Percentiles rank a stretch among this genome's conserved stretches.
These are phyloP conservation scores for Hypotaenidia philippensis DNA, from an alignment of 2,797 vertebrate genomes.

Conservation along the genomic window DNA sequence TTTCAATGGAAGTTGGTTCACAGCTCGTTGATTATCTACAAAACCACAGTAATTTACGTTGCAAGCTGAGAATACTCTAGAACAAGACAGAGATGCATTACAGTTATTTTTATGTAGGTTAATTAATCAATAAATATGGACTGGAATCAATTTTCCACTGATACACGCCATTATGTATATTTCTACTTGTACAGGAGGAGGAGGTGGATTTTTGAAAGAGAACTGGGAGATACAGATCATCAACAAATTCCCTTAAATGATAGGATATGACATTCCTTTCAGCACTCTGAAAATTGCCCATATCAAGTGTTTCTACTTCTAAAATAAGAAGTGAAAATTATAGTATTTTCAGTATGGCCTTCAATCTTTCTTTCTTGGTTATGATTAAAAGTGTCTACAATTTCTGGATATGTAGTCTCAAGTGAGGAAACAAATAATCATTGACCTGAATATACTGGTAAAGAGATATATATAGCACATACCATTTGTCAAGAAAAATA, in stretches of 20 bases:
- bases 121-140: not conserved
- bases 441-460: not conserved
- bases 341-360: not conserved
- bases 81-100: not conserved
- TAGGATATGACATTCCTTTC: not conserved
- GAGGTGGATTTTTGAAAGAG: not conserved
- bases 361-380: constrained; percentile 11
- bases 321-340: constrained; percentile 42
- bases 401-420: not conserved
- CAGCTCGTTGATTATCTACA: not conserved
- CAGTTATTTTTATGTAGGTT: not conserved
- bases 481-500: not conserved
- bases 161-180: not conserved
- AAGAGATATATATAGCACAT: not conserved
- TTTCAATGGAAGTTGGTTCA: not conserved
- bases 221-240: not conserved
- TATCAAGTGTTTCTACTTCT: not conserved
- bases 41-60: not conserved
- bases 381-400: not conserved
- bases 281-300: not conserved
- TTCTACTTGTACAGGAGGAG: not conserved
- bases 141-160: not conserved
- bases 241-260: constrained; percentile 5
- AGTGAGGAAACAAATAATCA: not conserved
- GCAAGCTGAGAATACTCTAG: not conserved